Evolutionary conservation across 2,113 vertebrate species (phyloP).

Genomic region (Chinchilla lanigera): DNA sequence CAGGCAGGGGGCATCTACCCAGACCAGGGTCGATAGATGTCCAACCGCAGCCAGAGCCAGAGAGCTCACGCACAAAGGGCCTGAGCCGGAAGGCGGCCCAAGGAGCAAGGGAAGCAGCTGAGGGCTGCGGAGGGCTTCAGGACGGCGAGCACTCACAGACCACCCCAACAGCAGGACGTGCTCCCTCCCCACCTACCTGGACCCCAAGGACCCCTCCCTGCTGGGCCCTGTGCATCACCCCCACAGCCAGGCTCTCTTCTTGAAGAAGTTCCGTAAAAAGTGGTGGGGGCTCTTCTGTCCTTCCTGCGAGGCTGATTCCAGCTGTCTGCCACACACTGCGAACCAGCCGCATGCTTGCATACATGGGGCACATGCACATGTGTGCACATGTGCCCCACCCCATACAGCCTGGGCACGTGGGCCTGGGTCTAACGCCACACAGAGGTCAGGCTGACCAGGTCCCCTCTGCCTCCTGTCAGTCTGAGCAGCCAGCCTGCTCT

Average conservation of each 20-base stretch:
- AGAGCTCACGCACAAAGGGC: background rate
- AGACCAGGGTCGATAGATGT: fast-evolving
- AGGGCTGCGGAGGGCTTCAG: fast-evolving
- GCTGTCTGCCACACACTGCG: background rate
- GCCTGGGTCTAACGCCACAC: background rate
- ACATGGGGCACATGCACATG: fast-evolving
- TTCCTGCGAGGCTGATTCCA: background rate
- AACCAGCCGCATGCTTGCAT: fast-evolving
- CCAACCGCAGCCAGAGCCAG: background rate
- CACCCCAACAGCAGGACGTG: background rate
- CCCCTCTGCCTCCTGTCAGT: background rate
- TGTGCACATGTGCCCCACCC: background rate
- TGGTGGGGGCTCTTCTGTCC: fast-evolving
- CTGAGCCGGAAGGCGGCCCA: background rate
- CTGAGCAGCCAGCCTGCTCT: background rate
- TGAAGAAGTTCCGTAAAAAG: no score
- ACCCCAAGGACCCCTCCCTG: fast-evolving
- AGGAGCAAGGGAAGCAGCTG: fast-evolving
- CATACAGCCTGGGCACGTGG: background rate
- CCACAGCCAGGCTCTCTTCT: background rate
- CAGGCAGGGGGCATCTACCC: background rate
- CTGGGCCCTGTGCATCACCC: fast-evolving
- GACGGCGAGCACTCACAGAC: fast-evolving
- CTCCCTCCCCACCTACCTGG: background rate
- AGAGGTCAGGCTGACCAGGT: background rate